Percentiles rank a stretch among this genome's conserved stretches.
Conservation (phyloP, 2,797 vertebrate species). For the Leucoraja ocellata region DNA sequence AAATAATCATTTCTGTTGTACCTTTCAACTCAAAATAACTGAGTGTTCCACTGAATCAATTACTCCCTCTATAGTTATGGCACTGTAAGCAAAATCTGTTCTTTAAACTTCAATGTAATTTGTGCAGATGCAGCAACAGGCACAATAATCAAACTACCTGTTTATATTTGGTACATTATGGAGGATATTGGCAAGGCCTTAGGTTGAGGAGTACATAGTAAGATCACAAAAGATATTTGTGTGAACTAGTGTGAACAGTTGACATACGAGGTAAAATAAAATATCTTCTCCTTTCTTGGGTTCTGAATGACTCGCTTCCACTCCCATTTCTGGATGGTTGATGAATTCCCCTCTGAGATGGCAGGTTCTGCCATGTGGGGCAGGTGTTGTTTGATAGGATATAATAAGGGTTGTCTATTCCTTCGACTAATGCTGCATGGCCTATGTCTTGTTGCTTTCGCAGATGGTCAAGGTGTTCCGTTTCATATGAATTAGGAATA, state of each 20-base stretch:
- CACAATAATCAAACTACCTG: background rate
- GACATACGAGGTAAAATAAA: background rate
- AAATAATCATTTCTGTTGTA: background rate
- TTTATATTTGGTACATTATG: background rate
- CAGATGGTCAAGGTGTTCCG: too few species aligned
- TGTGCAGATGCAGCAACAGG: background rate
- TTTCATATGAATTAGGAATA: too few species aligned
- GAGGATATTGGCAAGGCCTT: background rate
- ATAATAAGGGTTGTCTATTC: too few species aligned
- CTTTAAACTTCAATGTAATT: background rate
- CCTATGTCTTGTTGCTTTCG: too few species aligned
- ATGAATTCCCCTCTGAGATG: too few species aligned
- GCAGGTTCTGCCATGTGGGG: too few species aligned
- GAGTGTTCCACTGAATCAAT: background rate
- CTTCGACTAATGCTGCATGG: too few species aligned
- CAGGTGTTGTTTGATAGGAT: too few species aligned
- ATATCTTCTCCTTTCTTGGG: background rate
- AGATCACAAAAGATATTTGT: background rate
- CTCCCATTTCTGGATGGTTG: too few species aligned
- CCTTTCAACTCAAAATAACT: conserved; percentile 11
- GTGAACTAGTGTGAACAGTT: too few species aligned
- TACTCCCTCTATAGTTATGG: background rate
- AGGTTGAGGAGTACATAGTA: background rate
- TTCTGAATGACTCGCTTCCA: too few species aligned
- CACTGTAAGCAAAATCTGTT: background rate